Conservation (phyloP, 2,797 vertebrate species). For the Molothrus ater region DNA sequence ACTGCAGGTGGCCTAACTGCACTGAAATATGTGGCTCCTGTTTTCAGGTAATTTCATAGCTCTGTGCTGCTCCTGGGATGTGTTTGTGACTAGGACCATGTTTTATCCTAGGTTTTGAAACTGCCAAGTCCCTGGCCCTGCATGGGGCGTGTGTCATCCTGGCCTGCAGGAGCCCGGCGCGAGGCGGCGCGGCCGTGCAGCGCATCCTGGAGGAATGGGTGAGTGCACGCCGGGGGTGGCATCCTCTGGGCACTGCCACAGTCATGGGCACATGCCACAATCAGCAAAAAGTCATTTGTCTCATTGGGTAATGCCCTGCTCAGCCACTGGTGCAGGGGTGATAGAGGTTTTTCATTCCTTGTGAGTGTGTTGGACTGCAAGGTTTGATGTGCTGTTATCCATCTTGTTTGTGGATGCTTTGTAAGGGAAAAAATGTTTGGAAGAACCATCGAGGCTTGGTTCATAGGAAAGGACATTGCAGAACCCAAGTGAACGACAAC, state of each 20-base stretch:
- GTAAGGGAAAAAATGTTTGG: not conserved
- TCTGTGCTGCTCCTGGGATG: not conserved
- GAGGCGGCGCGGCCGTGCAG: conserved; percentile 82
- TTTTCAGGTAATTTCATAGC: not conserved
- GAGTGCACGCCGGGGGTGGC: conserved; percentile 45
- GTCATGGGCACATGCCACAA: accelerated
- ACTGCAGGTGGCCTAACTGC: not conserved
- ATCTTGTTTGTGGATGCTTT: not conserved
- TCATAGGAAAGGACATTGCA: not conserved
- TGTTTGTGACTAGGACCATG: not conserved
- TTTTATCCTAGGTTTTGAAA: conserved; percentile 88
- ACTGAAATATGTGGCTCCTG: accelerated
- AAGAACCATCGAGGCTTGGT: not conserved
- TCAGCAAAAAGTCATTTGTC: not conserved
- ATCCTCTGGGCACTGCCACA: not conserved
- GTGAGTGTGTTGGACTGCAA: not conserved
- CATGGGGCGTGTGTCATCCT: conserved; percentile 93
- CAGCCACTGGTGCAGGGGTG: accelerated
- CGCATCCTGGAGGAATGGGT: conserved; percentile 93
- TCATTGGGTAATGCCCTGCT: not conserved
- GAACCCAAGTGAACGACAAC: accelerated
- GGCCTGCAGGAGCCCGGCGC: conserved; percentile 86
- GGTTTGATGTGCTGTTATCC: not conserved
- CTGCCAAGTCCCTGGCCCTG: conserved; percentile 92
- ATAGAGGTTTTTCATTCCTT: not conserved